These are phyloP conservation scores for Tympanuchus pallidicinctus DNA, from an alignment of 2,113 vertebrate species.

Conservation along the genomic window DNA sequence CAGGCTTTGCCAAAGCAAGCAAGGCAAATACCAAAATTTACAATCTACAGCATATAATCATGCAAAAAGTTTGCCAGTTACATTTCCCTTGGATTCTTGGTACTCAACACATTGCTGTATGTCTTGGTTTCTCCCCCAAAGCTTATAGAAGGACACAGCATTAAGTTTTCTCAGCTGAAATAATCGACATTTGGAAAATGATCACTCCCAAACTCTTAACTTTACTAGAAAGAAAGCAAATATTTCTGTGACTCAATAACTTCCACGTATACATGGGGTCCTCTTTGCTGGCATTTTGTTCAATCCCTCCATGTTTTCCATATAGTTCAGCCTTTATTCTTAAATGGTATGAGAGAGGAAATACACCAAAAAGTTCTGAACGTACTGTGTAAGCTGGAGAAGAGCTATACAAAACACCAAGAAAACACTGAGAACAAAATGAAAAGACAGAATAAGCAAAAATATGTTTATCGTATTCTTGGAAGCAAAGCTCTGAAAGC, in stretches of 20 bases:
- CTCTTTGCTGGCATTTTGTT: not conserved
- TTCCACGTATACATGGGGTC: not conserved
- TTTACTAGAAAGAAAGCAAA: not conserved
- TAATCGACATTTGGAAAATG: not conserved
- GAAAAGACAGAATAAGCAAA: not conserved
- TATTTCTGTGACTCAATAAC: not conserved
- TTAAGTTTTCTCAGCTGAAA: not conserved
- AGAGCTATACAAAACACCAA: not conserved
- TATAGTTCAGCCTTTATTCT: not conserved
- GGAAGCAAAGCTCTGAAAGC: not conserved
- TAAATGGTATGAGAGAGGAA: not conserved
- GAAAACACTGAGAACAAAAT: not conserved
- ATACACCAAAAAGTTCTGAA: not conserved
- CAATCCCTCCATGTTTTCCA: not conserved
- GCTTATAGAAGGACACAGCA: not conserved
- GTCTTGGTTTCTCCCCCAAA: not conserved
- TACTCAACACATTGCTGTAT: not conserved
- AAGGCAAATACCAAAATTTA: not conserved
- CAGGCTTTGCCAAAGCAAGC: not conserved
- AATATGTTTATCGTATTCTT: not conserved
- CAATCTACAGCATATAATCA: not conserved
- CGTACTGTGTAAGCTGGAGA: not conserved
- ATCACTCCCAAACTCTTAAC: not conserved
- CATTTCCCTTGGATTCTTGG: not conserved
- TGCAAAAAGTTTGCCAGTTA: not conserved